These are phyloP conservation scores for Ornithorhynchus anatinus DNA, from an alignment of 2,113 vertebrate genomes.

Conservation along the genomic window DNA sequence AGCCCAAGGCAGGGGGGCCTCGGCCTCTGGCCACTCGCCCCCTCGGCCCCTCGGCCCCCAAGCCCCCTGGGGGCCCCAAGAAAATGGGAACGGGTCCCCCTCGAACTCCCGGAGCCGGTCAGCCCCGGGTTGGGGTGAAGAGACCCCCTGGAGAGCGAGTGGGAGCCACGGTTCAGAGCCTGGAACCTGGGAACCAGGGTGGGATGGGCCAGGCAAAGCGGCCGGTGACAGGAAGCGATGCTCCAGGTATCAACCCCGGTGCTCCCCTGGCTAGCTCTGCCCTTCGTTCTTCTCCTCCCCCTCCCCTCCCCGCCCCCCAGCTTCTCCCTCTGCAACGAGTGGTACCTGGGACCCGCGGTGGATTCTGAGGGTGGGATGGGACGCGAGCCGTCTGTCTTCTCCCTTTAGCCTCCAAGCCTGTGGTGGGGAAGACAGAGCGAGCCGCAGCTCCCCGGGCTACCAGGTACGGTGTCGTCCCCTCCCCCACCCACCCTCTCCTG, in stretches of 20 bases:
- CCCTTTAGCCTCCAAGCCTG: constrained; percentile 25
- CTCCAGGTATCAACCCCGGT: constrained; percentile 18
- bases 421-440: constrained; percentile 5
- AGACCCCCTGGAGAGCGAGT: not conserved
- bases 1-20: not conserved
- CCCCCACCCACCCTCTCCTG: not conserved
- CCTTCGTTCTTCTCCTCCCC: not conserved
- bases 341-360: too few species aligned
- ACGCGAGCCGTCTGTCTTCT: not conserved
- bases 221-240: not conserved
- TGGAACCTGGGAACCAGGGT: not conserved
- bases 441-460: not conserved
- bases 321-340: not conserved
- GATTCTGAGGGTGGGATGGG: not conserved
- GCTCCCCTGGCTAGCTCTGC: not conserved
- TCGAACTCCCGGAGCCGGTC: constrained; percentile 11
- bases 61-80: constrained; percentile 21
- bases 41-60: constrained; percentile 2
- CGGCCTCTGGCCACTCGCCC: constrained; percentile 9
- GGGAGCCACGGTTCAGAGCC: not conserved
- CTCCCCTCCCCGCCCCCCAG: not conserved
- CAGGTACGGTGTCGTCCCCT: not conserved
- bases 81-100: constrained; percentile 16
- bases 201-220: not conserved
- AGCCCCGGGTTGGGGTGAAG: constrained; percentile 16